Conservation (phyloP, 2,113 vertebrate genomes). For the Morone chrysops region DNA sequence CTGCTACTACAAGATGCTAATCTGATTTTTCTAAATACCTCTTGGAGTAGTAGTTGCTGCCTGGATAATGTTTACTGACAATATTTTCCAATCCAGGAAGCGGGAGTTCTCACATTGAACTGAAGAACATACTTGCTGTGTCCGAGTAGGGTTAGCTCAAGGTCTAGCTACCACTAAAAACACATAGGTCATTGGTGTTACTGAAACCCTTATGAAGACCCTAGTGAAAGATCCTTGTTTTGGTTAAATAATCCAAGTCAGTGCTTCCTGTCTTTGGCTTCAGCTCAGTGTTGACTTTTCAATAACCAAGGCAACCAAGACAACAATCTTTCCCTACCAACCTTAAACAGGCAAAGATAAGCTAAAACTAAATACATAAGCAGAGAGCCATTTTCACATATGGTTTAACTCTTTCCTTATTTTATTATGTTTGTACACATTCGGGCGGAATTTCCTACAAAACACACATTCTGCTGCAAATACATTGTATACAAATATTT, state of each 20-base stretch:
- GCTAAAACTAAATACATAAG: neutral
- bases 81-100: neutral
- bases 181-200: neutral
- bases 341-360: neutral
- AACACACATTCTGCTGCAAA: neutral
- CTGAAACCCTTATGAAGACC: neutral
- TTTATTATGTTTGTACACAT: too few species aligned
- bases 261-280: neutral
- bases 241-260: neutral
- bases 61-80: neutral
- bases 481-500: neutral
- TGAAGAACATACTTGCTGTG: neutral
- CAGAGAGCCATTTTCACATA: too few species aligned
- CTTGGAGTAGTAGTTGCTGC: constrained; percentile 1
- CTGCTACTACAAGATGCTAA: neutral
- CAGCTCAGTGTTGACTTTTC: neutral
- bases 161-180: neutral
- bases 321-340: neutral
- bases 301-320: neutral
- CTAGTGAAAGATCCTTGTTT: too few species aligned
- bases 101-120: neutral
- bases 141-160: neutral
- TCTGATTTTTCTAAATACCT: neutral
- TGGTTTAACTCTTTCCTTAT: neutral
- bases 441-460: neutral